Conservation (phyloP, 2,888 invertebrate species). For the Branchinecta sandiegonensis region DNA sequence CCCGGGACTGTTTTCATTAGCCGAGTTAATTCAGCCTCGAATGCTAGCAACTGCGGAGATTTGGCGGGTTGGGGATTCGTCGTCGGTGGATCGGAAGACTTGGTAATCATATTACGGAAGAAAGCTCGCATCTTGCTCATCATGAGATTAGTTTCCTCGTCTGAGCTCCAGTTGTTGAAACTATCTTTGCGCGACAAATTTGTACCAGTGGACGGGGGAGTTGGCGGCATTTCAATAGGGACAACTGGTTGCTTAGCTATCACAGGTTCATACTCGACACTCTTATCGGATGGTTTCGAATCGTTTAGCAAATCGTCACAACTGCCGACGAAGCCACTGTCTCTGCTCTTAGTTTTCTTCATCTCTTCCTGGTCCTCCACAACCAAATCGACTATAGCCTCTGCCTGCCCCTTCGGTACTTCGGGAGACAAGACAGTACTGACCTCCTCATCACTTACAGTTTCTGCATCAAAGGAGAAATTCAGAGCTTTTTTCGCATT, state of each 20-base stretch:
- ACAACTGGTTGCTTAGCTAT: conserved; percentile 25
- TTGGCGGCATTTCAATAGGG: conserved; percentile 32
- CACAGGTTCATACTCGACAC: conserved; percentile 24
- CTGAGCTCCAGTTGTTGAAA: conserved; percentile 86
- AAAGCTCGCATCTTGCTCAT: conserved; percentile 88
- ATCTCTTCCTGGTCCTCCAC: conserved; percentile 29
- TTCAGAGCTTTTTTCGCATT: conserved; percentile 26
- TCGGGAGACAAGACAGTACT: background rate
- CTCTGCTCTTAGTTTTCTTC: conserved; percentile 65
- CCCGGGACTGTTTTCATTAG: conserved; percentile 87
- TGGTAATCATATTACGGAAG: conserved; percentile 76
- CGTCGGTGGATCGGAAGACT: conserved; percentile 29
- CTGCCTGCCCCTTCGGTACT: background rate
- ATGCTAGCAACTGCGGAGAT: conserved; percentile 71
- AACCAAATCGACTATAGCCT: background rate
- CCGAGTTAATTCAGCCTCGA: conserved; percentile 73
- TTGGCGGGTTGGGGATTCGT: conserved; percentile 40
- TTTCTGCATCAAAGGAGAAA: conserved; percentile 34
- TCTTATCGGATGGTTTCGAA: conserved; percentile 15
- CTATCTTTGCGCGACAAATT: conserved; percentile 67
- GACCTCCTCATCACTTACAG: conserved; percentile 23
- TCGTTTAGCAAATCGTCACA: conserved; percentile 59
- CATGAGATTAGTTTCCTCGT: conserved; percentile 85
- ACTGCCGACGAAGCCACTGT: conserved; percentile 76
- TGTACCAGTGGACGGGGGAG: conserved; percentile 35